phyloP scores from a whole-genome alignment of 92 coral and sea anemone genomes.

The Metridium senile region DNA sequence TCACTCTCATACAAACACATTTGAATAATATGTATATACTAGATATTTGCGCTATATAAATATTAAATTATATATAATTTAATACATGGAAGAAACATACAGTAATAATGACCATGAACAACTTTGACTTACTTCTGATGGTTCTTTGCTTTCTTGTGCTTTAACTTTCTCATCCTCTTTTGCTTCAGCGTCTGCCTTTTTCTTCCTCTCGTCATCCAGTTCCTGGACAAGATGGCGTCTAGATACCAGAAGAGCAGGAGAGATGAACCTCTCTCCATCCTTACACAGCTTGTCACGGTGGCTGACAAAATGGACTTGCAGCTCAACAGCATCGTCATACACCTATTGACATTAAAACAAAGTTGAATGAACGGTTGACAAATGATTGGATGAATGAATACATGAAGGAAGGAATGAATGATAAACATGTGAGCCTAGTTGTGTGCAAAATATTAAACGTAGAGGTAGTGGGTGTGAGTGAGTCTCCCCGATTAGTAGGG shows the following conservation, averaged over 20 bases:
- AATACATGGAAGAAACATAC: too few relatives aligned
- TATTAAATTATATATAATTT: too few relatives aligned
- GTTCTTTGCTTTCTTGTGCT: conserved; percentile 59
- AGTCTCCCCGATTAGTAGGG: too few relatives aligned
- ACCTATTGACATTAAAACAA: conserved; percentile 36
- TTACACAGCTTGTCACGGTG: conserved; percentile 94
- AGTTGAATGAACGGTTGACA: background rate
- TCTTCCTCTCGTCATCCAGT: conserved; percentile 90
- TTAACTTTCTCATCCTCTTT: conserved; percentile 61
- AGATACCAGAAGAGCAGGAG: conserved; percentile 92
- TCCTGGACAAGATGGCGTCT: conserved; percentile 79
- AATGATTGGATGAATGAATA: background rate
- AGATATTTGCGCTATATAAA: too few relatives aligned
- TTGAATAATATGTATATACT: too few relatives aligned
- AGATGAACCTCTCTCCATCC: conserved; percentile 97
- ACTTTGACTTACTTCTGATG: background rate
- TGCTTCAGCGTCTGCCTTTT: conserved; percentile 73
- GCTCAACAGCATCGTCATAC: conserved; percentile 94
- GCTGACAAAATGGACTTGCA: conserved; percentile 74
- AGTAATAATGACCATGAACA: background rate
- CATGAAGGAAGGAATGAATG: background rate
- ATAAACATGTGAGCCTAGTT: too few relatives aligned
- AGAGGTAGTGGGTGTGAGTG: too few relatives aligned
- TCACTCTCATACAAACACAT: too few relatives aligned
- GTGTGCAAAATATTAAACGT: too few relatives aligned